Conservation (phyloP, 2,888 invertebrate species). For the Steinernema scapterisci region DNA sequence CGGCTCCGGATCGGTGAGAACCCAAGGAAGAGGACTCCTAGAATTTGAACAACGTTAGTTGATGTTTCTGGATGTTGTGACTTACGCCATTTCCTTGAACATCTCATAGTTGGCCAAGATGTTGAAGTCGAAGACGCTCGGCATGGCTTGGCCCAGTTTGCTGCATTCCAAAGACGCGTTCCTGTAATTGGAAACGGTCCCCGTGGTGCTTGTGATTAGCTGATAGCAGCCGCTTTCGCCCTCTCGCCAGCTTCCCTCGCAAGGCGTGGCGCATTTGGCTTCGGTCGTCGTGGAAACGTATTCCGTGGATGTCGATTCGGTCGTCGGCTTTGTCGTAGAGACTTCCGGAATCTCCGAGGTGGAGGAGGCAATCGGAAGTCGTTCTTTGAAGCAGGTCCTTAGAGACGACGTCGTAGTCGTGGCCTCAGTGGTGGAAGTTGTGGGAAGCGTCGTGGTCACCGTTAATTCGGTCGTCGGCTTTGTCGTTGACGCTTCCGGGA, state of each 20-base stretch:
- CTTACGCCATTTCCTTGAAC: background rate
- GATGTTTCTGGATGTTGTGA: background rate
- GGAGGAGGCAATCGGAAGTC: background rate
- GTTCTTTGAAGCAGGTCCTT: background rate
- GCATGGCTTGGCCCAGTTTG: background rate
- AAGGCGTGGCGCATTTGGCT: background rate
- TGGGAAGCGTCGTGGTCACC: background rate
- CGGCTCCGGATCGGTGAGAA: background rate
- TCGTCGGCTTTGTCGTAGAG: background rate
- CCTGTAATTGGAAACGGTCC: too few relatives aligned
- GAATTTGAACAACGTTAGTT: background rate
- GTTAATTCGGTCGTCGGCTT: background rate
- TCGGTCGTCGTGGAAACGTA: background rate
- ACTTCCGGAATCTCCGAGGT: background rate
- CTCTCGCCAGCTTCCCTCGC: background rate
- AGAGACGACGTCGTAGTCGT: background rate
- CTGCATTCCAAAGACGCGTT: background rate
- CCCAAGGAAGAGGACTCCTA: background rate
- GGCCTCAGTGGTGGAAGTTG: background rate
- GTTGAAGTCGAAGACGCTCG: background rate
- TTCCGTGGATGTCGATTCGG: background rate
- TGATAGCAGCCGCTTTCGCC: constrained; percentile 7
- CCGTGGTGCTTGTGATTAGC: too few relatives aligned
- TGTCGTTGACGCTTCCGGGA: too few relatives aligned
- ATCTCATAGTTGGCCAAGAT: background rate